Evolutionary conservation across 2,113 vertebrate species (phyloP).

Genomic region (Salvelinus alpinus): DNA sequence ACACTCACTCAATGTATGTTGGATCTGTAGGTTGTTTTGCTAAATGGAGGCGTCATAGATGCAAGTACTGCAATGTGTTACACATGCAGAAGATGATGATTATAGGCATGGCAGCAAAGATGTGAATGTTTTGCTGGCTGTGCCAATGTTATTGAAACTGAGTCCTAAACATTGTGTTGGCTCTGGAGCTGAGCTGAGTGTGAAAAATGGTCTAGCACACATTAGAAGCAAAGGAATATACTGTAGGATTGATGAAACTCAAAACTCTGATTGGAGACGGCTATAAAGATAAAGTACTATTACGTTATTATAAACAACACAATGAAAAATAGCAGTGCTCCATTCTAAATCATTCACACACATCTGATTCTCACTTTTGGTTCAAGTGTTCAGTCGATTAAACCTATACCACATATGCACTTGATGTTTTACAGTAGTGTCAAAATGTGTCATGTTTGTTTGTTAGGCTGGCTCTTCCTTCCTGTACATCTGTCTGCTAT

Average conservation of each 20-base stretch:
- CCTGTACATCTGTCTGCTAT: neutral
- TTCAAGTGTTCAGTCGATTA: neutral
- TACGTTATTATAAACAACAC: neutral
- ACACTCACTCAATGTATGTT: neutral
- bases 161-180: neutral
- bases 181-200: neutral
- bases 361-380: neutral
- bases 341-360: neutral
- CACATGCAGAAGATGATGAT: neutral
- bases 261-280: neutral
- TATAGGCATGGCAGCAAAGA: neutral
- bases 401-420: neutral
- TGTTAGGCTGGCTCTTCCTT: neutral
- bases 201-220: neutral
- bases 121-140: neutral
- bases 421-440: neutral
- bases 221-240: neutral
- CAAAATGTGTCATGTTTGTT: neutral
- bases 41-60: neutral
- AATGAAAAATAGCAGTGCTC: neutral
- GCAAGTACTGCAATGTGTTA: neutral
- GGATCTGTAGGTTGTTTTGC: neutral
- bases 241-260: constrained; percentile 1
- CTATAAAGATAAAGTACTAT: neutral
- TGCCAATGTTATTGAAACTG: neutral